Conservation (phyloP, 2,888 invertebrate species). For the Xylota sylvarum region DNA sequence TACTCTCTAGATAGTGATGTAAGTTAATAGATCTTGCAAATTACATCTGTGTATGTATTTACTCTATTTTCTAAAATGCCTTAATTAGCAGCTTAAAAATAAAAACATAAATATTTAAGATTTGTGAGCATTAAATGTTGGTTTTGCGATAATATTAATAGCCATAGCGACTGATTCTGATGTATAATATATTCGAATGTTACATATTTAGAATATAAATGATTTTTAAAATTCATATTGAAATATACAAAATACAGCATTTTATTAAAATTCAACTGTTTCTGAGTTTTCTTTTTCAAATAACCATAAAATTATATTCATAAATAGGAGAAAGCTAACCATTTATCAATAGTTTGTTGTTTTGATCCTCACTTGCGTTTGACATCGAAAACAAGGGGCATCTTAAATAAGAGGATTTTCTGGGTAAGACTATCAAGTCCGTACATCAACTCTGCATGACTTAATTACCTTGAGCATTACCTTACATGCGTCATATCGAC, state of each 20-base stretch:
- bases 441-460: too few relatives aligned
- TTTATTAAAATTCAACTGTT: background rate
- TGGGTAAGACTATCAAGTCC: too few relatives aligned
- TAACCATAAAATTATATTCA: too few relatives aligned
- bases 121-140: background rate
- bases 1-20: background rate
- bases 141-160: background rate
- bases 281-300: background rate
- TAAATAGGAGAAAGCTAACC: too few relatives aligned
- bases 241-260: background rate
- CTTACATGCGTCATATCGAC: too few relatives aligned
- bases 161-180: conserved; percentile 4
- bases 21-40: background rate
- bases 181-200: background rate
- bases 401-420: too few relatives aligned
- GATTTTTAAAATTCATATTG: conserved; percentile 4
- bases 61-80: background rate
- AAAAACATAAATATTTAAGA: background rate
- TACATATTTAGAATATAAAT: background rate
- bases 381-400: too few relatives aligned
- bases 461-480: too few relatives aligned
- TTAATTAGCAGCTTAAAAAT: background rate
- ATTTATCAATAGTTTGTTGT: too few relatives aligned
- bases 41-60: background rate
- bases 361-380: too few relatives aligned